Conservation (phyloP, 30 jellyfish, hydroid and myxozoan genomes). For the Aurelia coerulea region DNA sequence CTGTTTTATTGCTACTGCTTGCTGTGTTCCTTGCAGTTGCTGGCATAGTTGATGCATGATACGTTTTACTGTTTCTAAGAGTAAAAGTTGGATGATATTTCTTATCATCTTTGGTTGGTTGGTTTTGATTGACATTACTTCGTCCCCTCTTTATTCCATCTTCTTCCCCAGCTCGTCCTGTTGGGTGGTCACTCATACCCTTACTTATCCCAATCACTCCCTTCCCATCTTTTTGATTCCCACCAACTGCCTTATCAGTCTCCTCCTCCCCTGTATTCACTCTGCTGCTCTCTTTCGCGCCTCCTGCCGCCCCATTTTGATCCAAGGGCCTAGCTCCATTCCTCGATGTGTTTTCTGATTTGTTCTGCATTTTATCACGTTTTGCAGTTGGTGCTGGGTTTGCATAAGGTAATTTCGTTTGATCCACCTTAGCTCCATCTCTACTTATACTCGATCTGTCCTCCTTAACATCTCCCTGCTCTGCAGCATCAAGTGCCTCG, state of each 20-base stretch:
- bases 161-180: not conserved
- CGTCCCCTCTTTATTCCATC: not conserved
- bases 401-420: not conserved
- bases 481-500: constrained; percentile 13
- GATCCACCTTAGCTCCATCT: not conserved
- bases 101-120: not conserved
- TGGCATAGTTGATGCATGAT: not conserved
- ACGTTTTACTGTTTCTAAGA: constrained; percentile 2
- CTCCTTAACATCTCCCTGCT: not conserved
- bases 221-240: not conserved
- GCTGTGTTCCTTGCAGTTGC: not conserved
- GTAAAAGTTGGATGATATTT: not conserved
- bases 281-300: not conserved
- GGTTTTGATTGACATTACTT: not conserved
- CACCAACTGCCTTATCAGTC: not conserved
- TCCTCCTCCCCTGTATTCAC: not conserved
- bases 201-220: not conserved
- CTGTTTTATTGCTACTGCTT: not conserved
- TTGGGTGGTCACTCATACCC: not conserved
- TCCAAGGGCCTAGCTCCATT: not conserved
- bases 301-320: not conserved
- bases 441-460: constrained; percentile 6
- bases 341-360: not conserved
- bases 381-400: not conserved
- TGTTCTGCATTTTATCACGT: not conserved